Evolutionary conservation across 2,888 invertebrate species (phyloP), one percentile per base, ranked within the genome.

Genomic region (Crocallis elinguaria): DNA sequence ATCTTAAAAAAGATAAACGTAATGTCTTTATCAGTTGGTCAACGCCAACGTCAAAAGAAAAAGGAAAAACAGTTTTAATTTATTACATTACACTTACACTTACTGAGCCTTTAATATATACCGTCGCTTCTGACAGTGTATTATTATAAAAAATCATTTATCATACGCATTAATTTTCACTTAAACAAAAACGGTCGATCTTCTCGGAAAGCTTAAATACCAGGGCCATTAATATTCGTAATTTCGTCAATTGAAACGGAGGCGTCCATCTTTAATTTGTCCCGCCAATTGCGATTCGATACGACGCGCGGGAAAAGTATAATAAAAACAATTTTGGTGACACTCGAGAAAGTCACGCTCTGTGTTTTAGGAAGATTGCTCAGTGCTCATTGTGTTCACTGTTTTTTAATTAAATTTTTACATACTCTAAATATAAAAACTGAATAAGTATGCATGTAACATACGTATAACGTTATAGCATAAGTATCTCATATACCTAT

Each of bases 221-320:
- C 50, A 46, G 27, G 48, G 35, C 36, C 37, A 56, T 36, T 50
- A 23, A 49, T 48, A 48, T 50, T 23, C 39, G 39, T 49, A 56
- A 60, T 60, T 57, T 55, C 21, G 53, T 41, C 62, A 62, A 62
- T 62, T 62, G 62, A 56, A 62, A 58, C 41, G 33, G 42, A 62
- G 63, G 62, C 58, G 55, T 53, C 59, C 64, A 72, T 73, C 68
- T 67, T 68, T 43, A 57, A 70, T 71, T 63, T 63, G 66, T 64
- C 60, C 67, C 67, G 62, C 64, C 69, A 62, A 70, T 73, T 72
- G 69, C 44, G 30, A 60, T 69, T 56, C 66, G 62, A 66, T 68
- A 63, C 53, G 69, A 64, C 64, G 51, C 42, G 14, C 62, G 63
- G 62, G 56, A 65, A 60, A 62, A 59, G 23, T 62, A 51, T 57